Conservation (phyloP, 2,888 invertebrate species). For the Patella caerulea region DNA sequence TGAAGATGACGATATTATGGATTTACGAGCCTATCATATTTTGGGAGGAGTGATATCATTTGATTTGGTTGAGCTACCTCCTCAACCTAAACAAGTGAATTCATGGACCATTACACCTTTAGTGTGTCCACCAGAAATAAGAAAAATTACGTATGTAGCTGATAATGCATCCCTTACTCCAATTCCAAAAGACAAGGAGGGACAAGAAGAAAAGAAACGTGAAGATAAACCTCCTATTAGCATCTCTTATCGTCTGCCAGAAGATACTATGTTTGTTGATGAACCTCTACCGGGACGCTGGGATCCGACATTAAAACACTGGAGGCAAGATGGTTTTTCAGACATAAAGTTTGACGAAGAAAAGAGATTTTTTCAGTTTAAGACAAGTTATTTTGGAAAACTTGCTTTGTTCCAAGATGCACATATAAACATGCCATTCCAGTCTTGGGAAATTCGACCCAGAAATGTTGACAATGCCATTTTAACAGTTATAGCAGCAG, state of each 20-base stretch:
- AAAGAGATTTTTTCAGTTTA: slow-evolving; percentile 61
- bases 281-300: slow-evolving; percentile 70
- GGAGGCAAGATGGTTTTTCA: slow-evolving; percentile 68
- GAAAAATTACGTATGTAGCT: slow-evolving; percentile 60
- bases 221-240: slow-evolving; percentile 65
- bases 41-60: slow-evolving; percentile 68
- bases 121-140: slow-evolving; percentile 62
- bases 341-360: slow-evolving; percentile 67
- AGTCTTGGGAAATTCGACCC: slow-evolving; percentile 70
- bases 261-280: slow-evolving; percentile 67
- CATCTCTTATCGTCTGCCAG: slow-evolving; percentile 58
- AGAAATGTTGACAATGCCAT: slow-evolving; percentile 59
- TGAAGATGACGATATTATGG: slow-evolving; percentile 68
- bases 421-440: slow-evolving; percentile 72
- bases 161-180: slow-evolving; percentile 48
- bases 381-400: slow-evolving; percentile 66
- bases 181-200: slow-evolving; percentile 42
- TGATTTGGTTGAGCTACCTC: slow-evolving; percentile 67
- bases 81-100: slow-evolving; percentile 68
- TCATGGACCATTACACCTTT: slow-evolving; percentile 68
- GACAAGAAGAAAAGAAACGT: slow-evolving; percentile 50
- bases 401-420: slow-evolving; percentile 70
- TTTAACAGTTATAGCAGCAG: slow-evolving; percentile 69
- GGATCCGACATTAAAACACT: slow-evolving; percentile 63
- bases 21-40: slow-evolving; percentile 66